Evolutionary conservation across 1,140 invertebrate genomes (phyloP).

Genomic region (Notospermus geniculatus): DNA sequence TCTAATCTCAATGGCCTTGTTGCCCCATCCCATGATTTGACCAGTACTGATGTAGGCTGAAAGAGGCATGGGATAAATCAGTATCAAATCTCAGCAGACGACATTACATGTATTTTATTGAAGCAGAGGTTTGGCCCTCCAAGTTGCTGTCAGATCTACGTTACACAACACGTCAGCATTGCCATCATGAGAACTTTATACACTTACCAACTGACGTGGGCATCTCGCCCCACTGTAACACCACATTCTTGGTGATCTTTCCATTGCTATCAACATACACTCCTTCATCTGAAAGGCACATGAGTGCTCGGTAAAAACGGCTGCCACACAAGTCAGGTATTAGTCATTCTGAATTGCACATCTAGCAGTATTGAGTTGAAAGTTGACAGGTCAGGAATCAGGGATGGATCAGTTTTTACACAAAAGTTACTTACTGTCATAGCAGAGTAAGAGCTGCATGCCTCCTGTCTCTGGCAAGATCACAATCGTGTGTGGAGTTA

Average conservation of each 20-base stretch:
- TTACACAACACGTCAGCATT: neutral
- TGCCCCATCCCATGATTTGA: conserved; percentile 99
- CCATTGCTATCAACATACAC: conserved; percentile 99
- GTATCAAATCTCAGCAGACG: neutral
- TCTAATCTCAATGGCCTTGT: conserved; percentile 96
- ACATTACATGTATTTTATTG: no score
- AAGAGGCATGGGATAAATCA: conserved; percentile 17
- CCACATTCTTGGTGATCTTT: conserved; percentile 77
- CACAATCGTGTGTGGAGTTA: conserved; percentile 97
- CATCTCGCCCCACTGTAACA: conserved; percentile 97
- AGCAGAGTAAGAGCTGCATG: conserved; percentile 95
- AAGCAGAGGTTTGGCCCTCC: no score
- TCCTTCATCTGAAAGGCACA: conserved; percentile 75
- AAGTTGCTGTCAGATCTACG: neutral
- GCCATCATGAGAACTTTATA: neutral
- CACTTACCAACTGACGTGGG: conserved; percentile 71
- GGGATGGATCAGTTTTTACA: no score
- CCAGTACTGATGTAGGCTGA: conserved; percentile 91
- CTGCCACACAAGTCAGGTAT: no score
- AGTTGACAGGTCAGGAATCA: no score
- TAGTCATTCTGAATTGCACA: no score
- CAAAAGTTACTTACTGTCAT: conserved; percentile 73
- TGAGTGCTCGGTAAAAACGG: conserved; percentile 5
- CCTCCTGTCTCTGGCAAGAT: conserved; percentile 98
- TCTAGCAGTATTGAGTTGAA: no score